Percentiles rank a stretch among this genome's conserved stretches.
Evolutionary conservation across 2,113 vertebrate species (phyloP).

Genomic region (Paratilapia polleni): DNA sequence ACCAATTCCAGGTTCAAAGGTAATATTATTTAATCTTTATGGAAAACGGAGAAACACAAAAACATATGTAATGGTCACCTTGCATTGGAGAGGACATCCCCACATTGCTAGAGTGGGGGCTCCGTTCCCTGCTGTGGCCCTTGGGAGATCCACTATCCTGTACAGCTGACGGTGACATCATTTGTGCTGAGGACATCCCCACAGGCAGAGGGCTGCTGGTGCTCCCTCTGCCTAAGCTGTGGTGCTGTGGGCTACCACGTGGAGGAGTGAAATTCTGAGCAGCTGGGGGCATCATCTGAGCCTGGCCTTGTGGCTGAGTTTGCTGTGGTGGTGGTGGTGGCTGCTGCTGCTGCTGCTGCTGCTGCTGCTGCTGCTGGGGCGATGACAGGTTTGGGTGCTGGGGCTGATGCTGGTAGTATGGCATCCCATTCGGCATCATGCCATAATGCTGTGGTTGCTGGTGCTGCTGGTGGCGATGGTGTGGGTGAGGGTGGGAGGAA

Average conservation of each 20-base stretch:
- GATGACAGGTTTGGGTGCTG: slow-evolving; percentile 67
- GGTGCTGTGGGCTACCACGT: slow-evolving; percentile 77
- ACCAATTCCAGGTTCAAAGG: not conserved
- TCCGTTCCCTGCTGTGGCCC: slow-evolving; percentile 64
- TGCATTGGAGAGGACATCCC: slow-evolving; percentile 66
- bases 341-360: slow-evolving; percentile 45
- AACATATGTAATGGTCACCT: slow-evolving; percentile 58
- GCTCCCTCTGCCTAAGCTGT: slow-evolving; percentile 63
- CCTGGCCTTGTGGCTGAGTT: slow-evolving; percentile 64
- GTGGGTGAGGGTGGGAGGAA: slow-evolving; percentile 67
- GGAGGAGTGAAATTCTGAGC: slow-evolving; percentile 78
- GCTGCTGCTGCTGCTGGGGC: slow-evolving; percentile 57
- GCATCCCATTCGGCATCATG: slow-evolving; percentile 81
- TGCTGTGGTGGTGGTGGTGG: slow-evolving; percentile 34
- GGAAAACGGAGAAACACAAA: not conserved
- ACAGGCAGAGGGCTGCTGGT: slow-evolving; percentile 72
- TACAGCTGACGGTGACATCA: slow-evolving; percentile 66
- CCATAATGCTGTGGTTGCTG: slow-evolving; percentile 78
- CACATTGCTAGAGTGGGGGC: slow-evolving; percentile 56
- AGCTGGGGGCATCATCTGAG: slow-evolving; percentile 67
- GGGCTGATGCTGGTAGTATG: slow-evolving; percentile 78
- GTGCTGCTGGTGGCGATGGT: slow-evolving; percentile 70
- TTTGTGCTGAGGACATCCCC: slow-evolving; percentile 56
- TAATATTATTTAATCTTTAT: not conserved
- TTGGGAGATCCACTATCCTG: slow-evolving; percentile 74